phyloP scores from a whole-genome alignment of 2,113 vertebrate species.

The cattle (Bos taurus) region DNA sequence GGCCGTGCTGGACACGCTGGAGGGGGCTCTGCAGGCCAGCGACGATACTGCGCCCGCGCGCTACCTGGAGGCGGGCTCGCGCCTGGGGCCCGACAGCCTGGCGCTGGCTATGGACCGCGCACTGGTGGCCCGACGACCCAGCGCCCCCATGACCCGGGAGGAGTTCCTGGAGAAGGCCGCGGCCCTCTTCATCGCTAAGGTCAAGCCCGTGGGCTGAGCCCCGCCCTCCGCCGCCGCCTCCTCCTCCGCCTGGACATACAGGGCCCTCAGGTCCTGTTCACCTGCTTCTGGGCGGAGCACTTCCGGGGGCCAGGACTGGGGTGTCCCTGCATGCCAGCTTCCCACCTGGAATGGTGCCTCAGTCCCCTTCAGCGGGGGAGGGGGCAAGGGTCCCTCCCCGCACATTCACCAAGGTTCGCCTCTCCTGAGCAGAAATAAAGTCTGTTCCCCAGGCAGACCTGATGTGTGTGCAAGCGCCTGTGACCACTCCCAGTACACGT shows the following conservation, averaged over 20 bases:
- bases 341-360: neutral
- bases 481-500: neutral
- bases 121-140: slow-evolving; percentile 63
- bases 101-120: slow-evolving; percentile 87
- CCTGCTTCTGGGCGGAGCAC: neutral
- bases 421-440: slow-evolving; percentile 41
- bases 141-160: slow-evolving; percentile 85
- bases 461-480: neutral
- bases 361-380: neutral
- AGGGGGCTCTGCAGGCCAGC: slow-evolving; percentile 85
- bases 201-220: slow-evolving; percentile 86
- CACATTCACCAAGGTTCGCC: neutral
- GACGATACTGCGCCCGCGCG: slow-evolving; percentile 62
- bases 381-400: neutral
- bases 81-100: slow-evolving; percentile 88
- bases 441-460: neutral
- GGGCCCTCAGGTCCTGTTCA: neutral
- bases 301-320: neutral
- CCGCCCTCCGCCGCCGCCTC: neutral
- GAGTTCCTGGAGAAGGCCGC: slow-evolving; percentile 93
- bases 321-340: neutral
- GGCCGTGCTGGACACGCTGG: slow-evolving; percentile 88
- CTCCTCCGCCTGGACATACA: neutral
- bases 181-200: slow-evolving; percentile 88
- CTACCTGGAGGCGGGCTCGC: slow-evolving; percentile 91